Base-by-base conservation (phyloP, 1,140 invertebrate genomes). In the Anadara kagoshimensis region DNA sequence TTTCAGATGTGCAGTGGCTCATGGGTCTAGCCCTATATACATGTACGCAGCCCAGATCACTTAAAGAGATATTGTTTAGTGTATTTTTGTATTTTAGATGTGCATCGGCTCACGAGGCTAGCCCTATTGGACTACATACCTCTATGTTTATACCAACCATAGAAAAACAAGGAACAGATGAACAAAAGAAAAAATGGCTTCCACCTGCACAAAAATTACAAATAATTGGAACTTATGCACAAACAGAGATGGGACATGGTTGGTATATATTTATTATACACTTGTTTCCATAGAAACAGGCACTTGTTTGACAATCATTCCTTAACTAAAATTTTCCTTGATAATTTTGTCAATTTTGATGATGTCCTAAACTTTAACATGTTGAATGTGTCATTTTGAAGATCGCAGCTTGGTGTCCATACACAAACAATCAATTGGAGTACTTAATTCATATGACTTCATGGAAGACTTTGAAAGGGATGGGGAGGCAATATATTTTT, bases 171-270 rank as follows among this genome's bases (percentile, higher is more conserved):
- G 95, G 92, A 0, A 95, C 93, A 0, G 90, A 93, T 29, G 94
- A 97, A 68, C 97, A 98, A 85, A 94, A 95, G 86, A 92, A 92
- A 14, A 91, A 94, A 82, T 98, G 96, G 96, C 92, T 98, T 56
- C 91, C 92, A 20, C 92, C 92, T 85, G 94, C 95, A n/a, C 94
- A 95, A 92, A 92, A 92, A 75, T 93, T 93, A 66, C 92, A 93
- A 79, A 95, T 98, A 76, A 93, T 98, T 82, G 96, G 96, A 64
- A 96, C 96, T 29, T 98, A 98, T 90, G 96, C 96, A 67, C 97
- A 98, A 92, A 98, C 96, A 16, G 96, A 98, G 90, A 89, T 98
- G 54, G 96, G 96, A 0, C 96, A 98, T 90, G 96, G 90, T 49
- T 96, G 68, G 71, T 41, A 61, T 1, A 47, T 56, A n/a, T 56